Evolutionary conservation across 1,140 invertebrate species (phyloP).

Genomic region (Neocloeon triangulifer): DNA sequence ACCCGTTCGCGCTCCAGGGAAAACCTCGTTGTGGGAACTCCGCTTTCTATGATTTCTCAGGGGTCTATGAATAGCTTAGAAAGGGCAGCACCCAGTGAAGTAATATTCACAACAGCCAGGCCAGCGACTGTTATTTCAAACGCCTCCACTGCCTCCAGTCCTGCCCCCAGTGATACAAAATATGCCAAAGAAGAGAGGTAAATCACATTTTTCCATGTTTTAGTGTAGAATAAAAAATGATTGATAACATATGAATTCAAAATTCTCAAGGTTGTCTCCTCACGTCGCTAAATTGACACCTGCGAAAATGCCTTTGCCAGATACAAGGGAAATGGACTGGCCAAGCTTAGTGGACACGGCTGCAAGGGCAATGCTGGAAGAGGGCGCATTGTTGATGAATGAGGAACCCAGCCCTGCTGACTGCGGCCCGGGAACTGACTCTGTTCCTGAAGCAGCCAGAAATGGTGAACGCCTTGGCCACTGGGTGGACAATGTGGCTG

Average conservation of each 20-base stretch:
- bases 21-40: constrained; percentile 15
- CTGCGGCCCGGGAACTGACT: background rate
- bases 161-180: constrained; percentile 30
- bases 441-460: constrained; percentile 7
- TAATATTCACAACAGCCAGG: constrained; percentile 44
- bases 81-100: constrained; percentile 20
- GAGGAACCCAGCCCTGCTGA: constrained; percentile 4
- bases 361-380: constrained; percentile 41
- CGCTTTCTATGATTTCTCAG: constrained; percentile 15
- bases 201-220: constrained; percentile 7
- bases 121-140: constrained; percentile 49
- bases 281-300: constrained; percentile 20
- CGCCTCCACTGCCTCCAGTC: constrained; percentile 32
- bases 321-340: constrained; percentile 43
- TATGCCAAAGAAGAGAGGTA: constrained; percentile 32
- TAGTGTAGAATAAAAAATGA: too few species aligned
- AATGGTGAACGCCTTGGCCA: constrained; percentile 10
- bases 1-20: constrained; percentile 8
- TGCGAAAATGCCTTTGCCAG: constrained; percentile 25
- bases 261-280: constrained; percentile 25
- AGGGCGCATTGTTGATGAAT: constrained; percentile 16
- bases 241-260: too few species aligned
- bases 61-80: background rate
- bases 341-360: constrained; percentile 52
- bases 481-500: constrained; percentile 17